Conservation (phyloP, 2,888 invertebrate species). For the Plemyria rubiginata region DNA sequence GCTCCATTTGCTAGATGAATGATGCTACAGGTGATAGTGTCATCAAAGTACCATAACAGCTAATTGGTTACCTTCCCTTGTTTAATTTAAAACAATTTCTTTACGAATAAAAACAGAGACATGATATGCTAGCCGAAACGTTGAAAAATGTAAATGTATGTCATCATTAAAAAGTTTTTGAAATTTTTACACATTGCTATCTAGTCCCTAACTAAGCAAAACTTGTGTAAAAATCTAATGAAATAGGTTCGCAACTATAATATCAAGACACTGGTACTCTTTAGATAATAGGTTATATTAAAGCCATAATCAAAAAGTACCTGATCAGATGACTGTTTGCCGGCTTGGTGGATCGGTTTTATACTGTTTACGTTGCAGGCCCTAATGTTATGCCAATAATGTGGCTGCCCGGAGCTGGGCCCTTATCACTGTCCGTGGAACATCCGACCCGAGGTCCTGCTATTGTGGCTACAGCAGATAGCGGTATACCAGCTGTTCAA, state of each 20-base stretch:
- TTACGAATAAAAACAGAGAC: conserved; percentile 4
- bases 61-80: conserved; percentile 46
- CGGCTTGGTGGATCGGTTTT: background rate
- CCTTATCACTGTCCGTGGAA: conserved; percentile 34
- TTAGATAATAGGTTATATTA: too few species aligned
- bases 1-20: conserved; percentile 57
- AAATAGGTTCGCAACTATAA: too few species aligned
- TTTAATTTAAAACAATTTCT: conserved; percentile 8
- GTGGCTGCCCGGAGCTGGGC: conserved; percentile 53
- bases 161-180: too few species aligned
- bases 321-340: background rate
- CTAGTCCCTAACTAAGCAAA: too few species aligned
- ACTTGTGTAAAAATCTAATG: too few species aligned
- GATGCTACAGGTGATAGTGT: conserved; percentile 50
- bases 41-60: conserved; percentile 47
- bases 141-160: background rate
- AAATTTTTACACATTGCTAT: too few species aligned
- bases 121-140: background rate
- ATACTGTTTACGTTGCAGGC: conserved; percentile 12
- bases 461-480: conserved; percentile 56
- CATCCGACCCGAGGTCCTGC: conserved; percentile 50
- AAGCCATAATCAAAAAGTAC: too few species aligned
- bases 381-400: conserved; percentile 51
- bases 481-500: conserved; percentile 53
- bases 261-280: too few species aligned